Percentiles rank a stretch among this genome's conserved stretches.
These are phyloP conservation scores for Pterostichus madidus DNA, from an alignment of 2,888 invertebrate genomes.

Conservation along the genomic window DNA sequence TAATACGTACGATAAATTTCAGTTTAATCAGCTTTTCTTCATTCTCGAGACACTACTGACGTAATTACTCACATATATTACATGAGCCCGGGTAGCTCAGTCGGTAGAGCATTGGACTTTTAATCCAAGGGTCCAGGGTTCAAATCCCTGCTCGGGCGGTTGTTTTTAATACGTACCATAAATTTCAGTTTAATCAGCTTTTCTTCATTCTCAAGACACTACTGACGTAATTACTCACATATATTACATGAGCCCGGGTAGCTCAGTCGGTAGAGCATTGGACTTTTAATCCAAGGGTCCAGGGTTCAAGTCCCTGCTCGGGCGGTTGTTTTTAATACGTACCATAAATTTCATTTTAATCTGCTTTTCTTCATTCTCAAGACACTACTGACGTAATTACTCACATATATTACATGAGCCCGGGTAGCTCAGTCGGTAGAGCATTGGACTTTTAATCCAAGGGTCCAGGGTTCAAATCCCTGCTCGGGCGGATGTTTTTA, in stretches of 20 bases:
- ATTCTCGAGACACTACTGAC: too few species aligned
- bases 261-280: slow-evolving; percentile 88
- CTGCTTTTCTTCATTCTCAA: too few species aligned
- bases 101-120: slow-evolving; percentile 88
- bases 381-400: too few species aligned
- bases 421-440: slow-evolving; percentile 88
- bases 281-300: slow-evolving; percentile 89
- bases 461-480: slow-evolving; percentile 89
- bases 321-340: slow-evolving; percentile 76
- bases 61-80: too few species aligned
- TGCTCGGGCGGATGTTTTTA: slow-evolving; percentile 80
- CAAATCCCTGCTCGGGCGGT: slow-evolving; percentile 87
- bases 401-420: slow-evolving; percentile 74
- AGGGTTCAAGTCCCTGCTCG: slow-evolving; percentile 89
- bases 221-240: too few species aligned
- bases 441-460: slow-evolving; percentile 89
- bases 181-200: too few species aligned
- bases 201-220: too few species aligned
- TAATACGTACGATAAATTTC: too few species aligned
- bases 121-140: slow-evolving; percentile 90
- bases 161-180: too few species aligned
- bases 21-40: too few species aligned
- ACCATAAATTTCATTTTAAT: too few species aligned
- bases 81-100: slow-evolving; percentile 84
- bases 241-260: slow-evolving; percentile 80